Conservation (phyloP, 1,140 invertebrate genomes). For the Brevipalpus yothersi region DNA sequence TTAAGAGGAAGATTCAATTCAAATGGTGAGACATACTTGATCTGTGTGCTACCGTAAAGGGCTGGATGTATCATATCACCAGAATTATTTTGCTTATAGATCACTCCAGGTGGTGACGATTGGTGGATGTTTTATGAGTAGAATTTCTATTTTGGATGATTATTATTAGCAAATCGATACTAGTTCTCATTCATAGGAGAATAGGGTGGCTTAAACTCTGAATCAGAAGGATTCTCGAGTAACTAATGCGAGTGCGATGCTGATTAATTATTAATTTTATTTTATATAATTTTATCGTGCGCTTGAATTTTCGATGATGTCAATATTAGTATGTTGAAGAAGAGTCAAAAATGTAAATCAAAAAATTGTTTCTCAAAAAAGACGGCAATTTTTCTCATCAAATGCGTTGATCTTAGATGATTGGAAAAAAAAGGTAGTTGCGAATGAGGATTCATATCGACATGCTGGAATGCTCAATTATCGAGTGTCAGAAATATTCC, state of each 20-base stretch:
- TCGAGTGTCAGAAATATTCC: too few species aligned
- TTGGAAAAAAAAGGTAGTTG: too few species aligned
- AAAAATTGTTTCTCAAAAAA: too few species aligned
- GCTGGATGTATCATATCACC: background rate
- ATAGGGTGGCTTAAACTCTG: slow-evolving; percentile 75
- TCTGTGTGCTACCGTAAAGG: background rate
- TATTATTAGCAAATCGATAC: slow-evolving; percentile 20
- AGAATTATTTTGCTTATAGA: background rate
- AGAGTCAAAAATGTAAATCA: too few species aligned
- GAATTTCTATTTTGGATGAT: slow-evolving; percentile 19
- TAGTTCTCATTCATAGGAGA: slow-evolving; percentile 39
- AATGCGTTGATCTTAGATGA: too few species aligned
- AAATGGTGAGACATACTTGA: background rate
- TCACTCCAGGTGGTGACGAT: too few species aligned
- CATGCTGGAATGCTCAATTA: too few species aligned
- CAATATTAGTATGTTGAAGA: background rate
- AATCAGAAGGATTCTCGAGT: slow-evolving; percentile 86
- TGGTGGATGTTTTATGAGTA: slow-evolving; percentile 17
- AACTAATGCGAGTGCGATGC: slow-evolving; percentile 30
- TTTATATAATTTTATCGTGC: background rate
- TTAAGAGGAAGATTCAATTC: background rate
- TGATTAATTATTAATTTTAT: too few species aligned
- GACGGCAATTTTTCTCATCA: too few species aligned
- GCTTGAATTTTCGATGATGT: background rate
- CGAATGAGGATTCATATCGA: too few species aligned